Conservation (phyloP, 2,797 vertebrate genomes). For the Gadopsis marmoratus region DNA sequence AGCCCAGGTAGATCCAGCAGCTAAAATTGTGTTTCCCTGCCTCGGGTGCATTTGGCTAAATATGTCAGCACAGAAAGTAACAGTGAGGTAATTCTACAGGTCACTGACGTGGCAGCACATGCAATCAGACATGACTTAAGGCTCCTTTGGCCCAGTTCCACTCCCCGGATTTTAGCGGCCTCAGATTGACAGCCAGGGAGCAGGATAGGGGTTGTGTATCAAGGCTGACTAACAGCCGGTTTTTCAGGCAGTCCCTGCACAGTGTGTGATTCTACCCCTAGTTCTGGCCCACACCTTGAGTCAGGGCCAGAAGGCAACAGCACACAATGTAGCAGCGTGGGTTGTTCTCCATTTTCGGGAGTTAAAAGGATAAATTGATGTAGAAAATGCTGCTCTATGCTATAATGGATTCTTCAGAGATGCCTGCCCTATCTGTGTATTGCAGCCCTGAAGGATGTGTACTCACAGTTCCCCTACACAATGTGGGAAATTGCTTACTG, state of each 20-base stretch:
- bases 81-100: conserved; percentile 51
- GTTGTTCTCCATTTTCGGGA: conserved; percentile 80
- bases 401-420: conserved; percentile 84
- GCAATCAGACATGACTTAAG: conserved; percentile 65
- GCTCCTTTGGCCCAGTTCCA: conserved; percentile 63
- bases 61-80: conserved; percentile 49
- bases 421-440: conserved; percentile 83
- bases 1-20: neutral
- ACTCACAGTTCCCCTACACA: conserved; percentile 80
- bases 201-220: conserved; percentile 58
- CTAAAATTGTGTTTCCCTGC: conserved; percentile 39
- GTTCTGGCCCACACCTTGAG: conserved; percentile 79
- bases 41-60: conserved; percentile 48
- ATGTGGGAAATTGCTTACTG: conserved; percentile 86
- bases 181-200: conserved; percentile 63
- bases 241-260: conserved; percentile 53
- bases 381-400: conserved; percentile 79
- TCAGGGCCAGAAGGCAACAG: conserved; percentile 73
- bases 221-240: conserved; percentile 55
- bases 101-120: conserved; percentile 56
- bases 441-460: conserved; percentile 85
- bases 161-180: conserved; percentile 51
- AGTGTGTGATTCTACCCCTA: conserved; percentile 61
- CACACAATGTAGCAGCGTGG: conserved; percentile 76
- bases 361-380: conserved; percentile 84